Evolutionary conservation across 2,888 invertebrate species (phyloP), one percentile per base, ranked within the genome.

Genomic region (Actias luna): DNA sequence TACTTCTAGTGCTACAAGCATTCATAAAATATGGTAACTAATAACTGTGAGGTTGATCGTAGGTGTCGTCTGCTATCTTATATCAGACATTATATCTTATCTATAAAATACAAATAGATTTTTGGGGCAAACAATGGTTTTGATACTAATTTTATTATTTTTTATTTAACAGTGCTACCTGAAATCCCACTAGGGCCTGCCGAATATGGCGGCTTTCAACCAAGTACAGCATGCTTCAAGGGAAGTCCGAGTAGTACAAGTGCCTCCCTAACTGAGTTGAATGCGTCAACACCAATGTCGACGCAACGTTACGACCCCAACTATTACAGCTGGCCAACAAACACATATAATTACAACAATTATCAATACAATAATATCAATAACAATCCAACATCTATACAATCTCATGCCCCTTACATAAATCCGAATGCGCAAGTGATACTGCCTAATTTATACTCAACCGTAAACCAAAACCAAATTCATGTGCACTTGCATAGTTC

Each of bases 401-500:
- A 93, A 67, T 86, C 93, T 8, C 95, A 95, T 74, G 93, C 94
- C 68, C 90, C 93, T 5, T 95, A 95, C 83, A 93, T 94, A 64
- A 94, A 93, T 71, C 93, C 95, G 0, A 90, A 90, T 62, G 94
- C 95, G 2, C 94, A 95, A 64, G 95, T 97, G 94, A 95, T 97
- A 25, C 93, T 97, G 0, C 97, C 97, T 0, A 96, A 96, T 76
- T 89, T 97, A 0, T 96, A 96, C 83, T 96, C 97, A 52, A 97
- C 97, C 29, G 96, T 97, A 62, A 97, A 97, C 82, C 97, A 97
- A 85, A 97, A 97, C 84, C 96, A 97, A 92, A 97, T 97, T 66
- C 97, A 97, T 79, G 93, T 97, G 27, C 97, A 97, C 76, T 84
- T 96, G 33, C 97, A 97, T 83, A 94, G 95, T 60, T 89, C 94